phyloP scores from a whole-genome alignment of 2,888 invertebrate genomes.

The Pimpla rufipes region DNA sequence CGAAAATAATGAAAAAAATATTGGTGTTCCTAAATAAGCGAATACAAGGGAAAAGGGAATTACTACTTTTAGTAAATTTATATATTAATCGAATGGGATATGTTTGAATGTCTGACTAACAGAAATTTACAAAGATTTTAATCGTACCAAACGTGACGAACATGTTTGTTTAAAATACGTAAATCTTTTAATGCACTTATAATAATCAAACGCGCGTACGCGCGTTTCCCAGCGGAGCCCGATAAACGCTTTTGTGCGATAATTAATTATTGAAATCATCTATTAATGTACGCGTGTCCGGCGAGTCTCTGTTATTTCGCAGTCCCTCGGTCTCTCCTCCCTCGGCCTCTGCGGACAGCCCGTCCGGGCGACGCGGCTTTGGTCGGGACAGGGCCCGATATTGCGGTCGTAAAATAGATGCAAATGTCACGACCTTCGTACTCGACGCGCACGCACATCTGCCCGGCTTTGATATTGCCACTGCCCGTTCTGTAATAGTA shows the following conservation, averaged over 20 bases:
- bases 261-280: conserved; percentile 44
- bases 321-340: not conserved
- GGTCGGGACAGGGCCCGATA: conserved; percentile 36
- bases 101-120: too few relatives aligned
- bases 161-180: too few relatives aligned
- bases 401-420: conserved; percentile 59
- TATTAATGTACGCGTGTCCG: conserved; percentile 4
- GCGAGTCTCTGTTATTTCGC: conserved; percentile 5
- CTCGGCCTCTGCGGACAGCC: not conserved
- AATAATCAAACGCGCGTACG: not conserved
- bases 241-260: conserved; percentile 19
- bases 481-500: conserved; percentile 5
- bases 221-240: not conserved
- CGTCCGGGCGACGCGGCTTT: conserved; percentile 14
- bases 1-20: too few relatives aligned
- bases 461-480: conserved; percentile 37
- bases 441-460: conserved; percentile 35
- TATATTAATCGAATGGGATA: too few relatives aligned
- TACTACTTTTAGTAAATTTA: too few relatives aligned
- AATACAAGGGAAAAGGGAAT: too few relatives aligned
- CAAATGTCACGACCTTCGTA: conserved; percentile 58
- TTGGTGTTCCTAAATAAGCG: too few relatives aligned
- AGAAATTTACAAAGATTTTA: too few relatives aligned
- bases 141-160: too few relatives aligned
- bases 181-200: not conserved